Base-by-base conservation (phyloP, 2,797 vertebrate genomes). In the Falco cherrug region DNA sequence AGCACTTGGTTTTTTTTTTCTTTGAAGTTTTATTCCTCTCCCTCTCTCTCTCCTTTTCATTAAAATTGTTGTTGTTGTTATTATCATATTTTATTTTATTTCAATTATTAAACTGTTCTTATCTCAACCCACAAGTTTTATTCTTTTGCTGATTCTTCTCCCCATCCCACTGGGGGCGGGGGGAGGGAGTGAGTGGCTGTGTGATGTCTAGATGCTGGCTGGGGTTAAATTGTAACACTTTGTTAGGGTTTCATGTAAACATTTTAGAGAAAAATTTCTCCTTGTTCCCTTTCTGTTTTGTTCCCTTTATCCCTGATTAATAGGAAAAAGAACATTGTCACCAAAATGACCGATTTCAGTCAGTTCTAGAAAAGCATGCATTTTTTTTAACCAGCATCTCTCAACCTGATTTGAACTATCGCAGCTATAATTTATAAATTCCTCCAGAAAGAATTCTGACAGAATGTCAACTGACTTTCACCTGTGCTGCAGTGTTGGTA, bases 321-420 rank as follows among this genome's bases (percentile, higher is more conserved):
- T 2, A 39, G 6, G 7, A 65, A 73, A 89, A 82, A 91, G 6
- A 85, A 68, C 5, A 31, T 17, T 50, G 6, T 22, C 71, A 89
- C 16, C 35, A 76, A 84, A 65, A 94, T 87, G 56, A 83, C 35
- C 85, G 73, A 92, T 88, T 96, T 94, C 79, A 61, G 9, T 33
- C 35, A 85, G 31, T 59, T 94, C 0, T 4, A 21, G 71, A 92
- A 90, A 92, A 68, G 9, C 4, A 16, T 4, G 10, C 2, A 10
- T 45, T 95, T 53, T 59, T 85, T 54, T 51, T 2, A 68, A 84
- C 17, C 28, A 89, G 41, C 11, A 43, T 81, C 39, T 91, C 96
- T 92, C 83, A 80, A 35, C 15, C 39, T 48, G n/a, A 84, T 92
- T 93, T 91, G 33, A 92, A 47, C 60, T 37, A 39, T 6, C 73